Evolutionary conservation across 2,888 invertebrate species (phyloP).

Genomic region (Andrena minutula): DNA sequence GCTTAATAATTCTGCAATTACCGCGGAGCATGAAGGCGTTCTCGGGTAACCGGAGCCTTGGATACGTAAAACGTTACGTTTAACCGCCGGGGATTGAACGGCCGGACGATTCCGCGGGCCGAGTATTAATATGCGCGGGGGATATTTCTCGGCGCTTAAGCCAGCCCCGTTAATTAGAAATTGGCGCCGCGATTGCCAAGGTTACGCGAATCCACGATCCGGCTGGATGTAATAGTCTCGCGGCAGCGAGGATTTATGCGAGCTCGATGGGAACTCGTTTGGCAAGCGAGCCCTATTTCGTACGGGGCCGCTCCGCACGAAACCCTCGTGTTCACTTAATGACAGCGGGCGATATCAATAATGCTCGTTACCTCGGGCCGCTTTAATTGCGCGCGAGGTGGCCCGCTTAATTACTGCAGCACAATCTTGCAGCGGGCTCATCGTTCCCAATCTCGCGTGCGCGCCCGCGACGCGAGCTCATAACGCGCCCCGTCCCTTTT

Average conservation of each 20-base stretch:
- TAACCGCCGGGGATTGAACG: neutral
- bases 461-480: constrained; percentile 21
- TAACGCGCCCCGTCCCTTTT: constrained; percentile 3
- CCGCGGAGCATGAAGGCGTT: neutral
- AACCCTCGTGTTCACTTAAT: constrained; percentile 27
- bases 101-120: neutral
- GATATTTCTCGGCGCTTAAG: neutral
- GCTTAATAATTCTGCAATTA: constrained; percentile 22
- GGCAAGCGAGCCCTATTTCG: constrained; percentile 22
- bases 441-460: constrained; percentile 47
- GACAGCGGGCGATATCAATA: constrained; percentile 53
- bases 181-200: constrained; percentile 9
- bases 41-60: neutral
- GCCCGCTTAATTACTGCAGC: constrained; percentile 59
- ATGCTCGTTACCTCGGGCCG: constrained; percentile 48
- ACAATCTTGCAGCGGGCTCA: constrained; percentile 49
- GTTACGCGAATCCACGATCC: neutral
- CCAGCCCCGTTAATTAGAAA: constrained; percentile 1
- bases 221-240: neutral
- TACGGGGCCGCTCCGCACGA: neutral
- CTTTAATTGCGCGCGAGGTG: constrained; percentile 45
- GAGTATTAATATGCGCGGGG: neutral
- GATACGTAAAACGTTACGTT: neutral
- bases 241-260: neutral
- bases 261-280: neutral